Evolutionary conservation across 2,888 invertebrate species (phyloP), one percentile per base, ranked within the genome.

Genomic region (Trichacis sp.): DNA sequence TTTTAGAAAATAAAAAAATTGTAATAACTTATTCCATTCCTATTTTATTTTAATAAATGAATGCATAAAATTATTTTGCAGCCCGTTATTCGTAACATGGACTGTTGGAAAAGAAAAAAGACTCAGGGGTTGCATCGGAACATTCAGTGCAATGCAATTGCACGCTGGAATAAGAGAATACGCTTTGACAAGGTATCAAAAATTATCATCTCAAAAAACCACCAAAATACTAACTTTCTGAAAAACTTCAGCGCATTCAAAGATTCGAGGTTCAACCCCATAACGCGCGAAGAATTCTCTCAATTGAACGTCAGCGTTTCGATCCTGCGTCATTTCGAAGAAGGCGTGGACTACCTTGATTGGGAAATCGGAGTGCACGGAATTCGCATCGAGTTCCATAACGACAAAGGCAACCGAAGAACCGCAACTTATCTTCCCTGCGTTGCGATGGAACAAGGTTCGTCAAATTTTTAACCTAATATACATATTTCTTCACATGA

Each of bases 61-160:
- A n/a, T n/a, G n/a, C n/a, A n/a, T n/a, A n/a, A n/a, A n/a, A n/a
- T 40, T 58, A 40, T 29, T 55, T n/a, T 49, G 42, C 87, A 96
- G 96, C 86, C 99, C 99, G 56, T 88, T 99, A 82, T 99, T 99
- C 88, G 99, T 99, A 72, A 99, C 99, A 68, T 99, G 99, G 99
- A 95, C 96, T 87, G 96, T 96, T 82, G 99, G 98, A 52, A 93
- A 94, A 83, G 97, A 97, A 82, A 93, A 95, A 80, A 91, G 96
- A 71, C 89, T 99, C 67, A 91, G 99, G 71, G 99, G 99, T 50
- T 99, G 99, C 87, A 99, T 99, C 83, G 99, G 99, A 64, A 99
- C 99, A 48, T 99, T 99, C 85, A 96, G 95, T 85, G 94, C 97
- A 56, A 94, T 97, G 92, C 94, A 94, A 84, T 90, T 98, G 80